Evolutionary conservation across 2,888 invertebrate species (phyloP), one percentile per base, ranked within the genome.

Genomic region (Ernsta delagoae): DNA sequence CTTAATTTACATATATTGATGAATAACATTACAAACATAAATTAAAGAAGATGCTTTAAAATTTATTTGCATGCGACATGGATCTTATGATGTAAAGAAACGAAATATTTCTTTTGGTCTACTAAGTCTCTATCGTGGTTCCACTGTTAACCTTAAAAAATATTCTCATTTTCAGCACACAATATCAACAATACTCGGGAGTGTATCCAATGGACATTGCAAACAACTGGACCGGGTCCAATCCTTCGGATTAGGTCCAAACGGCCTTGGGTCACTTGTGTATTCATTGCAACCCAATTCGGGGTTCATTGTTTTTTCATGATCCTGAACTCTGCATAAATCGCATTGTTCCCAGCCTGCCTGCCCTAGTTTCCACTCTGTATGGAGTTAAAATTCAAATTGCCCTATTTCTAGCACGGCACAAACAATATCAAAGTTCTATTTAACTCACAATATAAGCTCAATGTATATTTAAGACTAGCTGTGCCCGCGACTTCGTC

Each of bases 191-290:
- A 31, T 9, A 54, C 5, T 3, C 63, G 31, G 41, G 6, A 24
- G 24, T 39, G 70, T 65, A 60, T 65, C 57, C 59, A 71, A 67
- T 54, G 59, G 31, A 57, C 56, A 63, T 65, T 60, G 45, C 24
- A 54, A 56, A 70, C 72, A 68, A 75, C 71, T 72, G 75, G 71
- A 68, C 65, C 71, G 70, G 61, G 59, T 70, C 73, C 73, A 76
- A 74, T 75, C 70, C 66, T 61, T 53, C 59, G 70, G 64, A 71
- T 64, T 73, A 70, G 56, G 72, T 68, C 72, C 75, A 65, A 76
- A 77, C 65, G 64, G 62, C 72, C 74, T 75, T 75, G 70, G 79
- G 77, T 77, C 78, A 77, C 70, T 72, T 63, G 66, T 59, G 65
- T 61, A 71, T 67, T 67, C 64, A 48, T 62, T 59, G 59, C 70